Evolutionary conservation across 2,797 vertebrate genomes (phyloP).

Genomic region (Gobio occitaniae): DNA sequence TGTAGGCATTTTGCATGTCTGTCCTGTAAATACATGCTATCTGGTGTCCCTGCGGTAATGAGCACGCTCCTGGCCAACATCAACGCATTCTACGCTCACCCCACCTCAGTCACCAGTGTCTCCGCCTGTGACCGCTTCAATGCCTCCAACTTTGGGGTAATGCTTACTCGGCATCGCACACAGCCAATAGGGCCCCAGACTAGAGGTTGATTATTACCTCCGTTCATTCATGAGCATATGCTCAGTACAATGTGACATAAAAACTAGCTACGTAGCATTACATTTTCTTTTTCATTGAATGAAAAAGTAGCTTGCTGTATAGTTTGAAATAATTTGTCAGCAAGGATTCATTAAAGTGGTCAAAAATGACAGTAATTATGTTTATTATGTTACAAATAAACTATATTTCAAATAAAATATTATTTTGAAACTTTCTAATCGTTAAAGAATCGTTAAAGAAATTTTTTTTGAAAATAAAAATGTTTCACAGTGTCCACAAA

Average conservation of each 20-base stretch:
- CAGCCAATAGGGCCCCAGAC: not conserved
- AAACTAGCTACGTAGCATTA: not conserved
- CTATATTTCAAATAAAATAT: too few relatives aligned
- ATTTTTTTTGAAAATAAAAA: too few relatives aligned
- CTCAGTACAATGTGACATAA: not conserved
- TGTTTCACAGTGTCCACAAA: too few relatives aligned
- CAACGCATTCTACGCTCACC: conserved; percentile 97
- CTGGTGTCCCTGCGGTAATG: conserved; percentile 93
- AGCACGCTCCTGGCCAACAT: conserved; percentile 98
- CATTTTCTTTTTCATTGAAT: not conserved
- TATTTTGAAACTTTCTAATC: too few relatives aligned
- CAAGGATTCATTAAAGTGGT: not conserved
- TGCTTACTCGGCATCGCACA: conserved; percentile 43
- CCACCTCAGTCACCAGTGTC: conserved; percentile 91
- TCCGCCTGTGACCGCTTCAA: conserved; percentile 93
- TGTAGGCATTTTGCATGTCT: conserved; percentile 95
- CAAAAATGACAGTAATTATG: too few relatives aligned
- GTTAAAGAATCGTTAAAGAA: too few relatives aligned
- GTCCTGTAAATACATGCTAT: conserved; percentile 96
- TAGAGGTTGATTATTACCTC: not conserved
- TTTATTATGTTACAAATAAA: too few relatives aligned
- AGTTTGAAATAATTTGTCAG: not conserved
- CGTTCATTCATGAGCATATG: not conserved
- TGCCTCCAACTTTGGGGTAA: conserved; percentile 97
- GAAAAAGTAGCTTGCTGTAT: not conserved